Evolutionary conservation across 1,140 invertebrate species (phyloP), one percentile per base, ranked within the genome.

Genomic region (Drosophila eugracilis): DNA sequence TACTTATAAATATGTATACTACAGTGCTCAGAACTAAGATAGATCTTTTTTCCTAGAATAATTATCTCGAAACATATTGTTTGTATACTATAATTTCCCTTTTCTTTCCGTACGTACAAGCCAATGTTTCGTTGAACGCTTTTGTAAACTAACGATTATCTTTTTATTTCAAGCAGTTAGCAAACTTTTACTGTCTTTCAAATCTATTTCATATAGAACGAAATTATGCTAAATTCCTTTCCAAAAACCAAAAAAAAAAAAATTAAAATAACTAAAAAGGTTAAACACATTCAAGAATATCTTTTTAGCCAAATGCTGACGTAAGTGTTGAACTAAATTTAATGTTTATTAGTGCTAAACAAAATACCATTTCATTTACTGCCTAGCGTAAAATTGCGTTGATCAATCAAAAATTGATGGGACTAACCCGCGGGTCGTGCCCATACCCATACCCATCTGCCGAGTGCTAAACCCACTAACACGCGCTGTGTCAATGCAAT

Each of bases 291-390:
- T 42, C 49, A 77, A 77, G 54, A 70, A 60, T 49, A 63, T 70
- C 63, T 76, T 76, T 75, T 76, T 70, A 76, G 57, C 73, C 41
- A 70, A 77, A 76, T 71, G 78, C 84, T 78, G 86, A 90, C 86
- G 86, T 90, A 90, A 90, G 86, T 90, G 86, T 90, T 90, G 67
- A 90, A 86, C 83, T 73, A 88, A 88, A 74, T 76, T 88, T 83
- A 54, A 83, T 75, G 72, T 71, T 75, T 86, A 78, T 78, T 81
- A 86, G 78, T 76, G 75, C 67, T 77, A 86, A 57, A 57, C 47
- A 39, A 54, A 54, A 77, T 53, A 74, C 42, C 75, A 53, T 72
- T 84, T 73, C 26, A 62, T 58, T 86, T 81, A 34, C 48, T 71
- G 83, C 53, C 50, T 57, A 55, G 37, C 70, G 78, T 83, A 83